Conservation (phyloP, 2,888 invertebrate genomes). For the Macrophya alboannulata region DNA sequence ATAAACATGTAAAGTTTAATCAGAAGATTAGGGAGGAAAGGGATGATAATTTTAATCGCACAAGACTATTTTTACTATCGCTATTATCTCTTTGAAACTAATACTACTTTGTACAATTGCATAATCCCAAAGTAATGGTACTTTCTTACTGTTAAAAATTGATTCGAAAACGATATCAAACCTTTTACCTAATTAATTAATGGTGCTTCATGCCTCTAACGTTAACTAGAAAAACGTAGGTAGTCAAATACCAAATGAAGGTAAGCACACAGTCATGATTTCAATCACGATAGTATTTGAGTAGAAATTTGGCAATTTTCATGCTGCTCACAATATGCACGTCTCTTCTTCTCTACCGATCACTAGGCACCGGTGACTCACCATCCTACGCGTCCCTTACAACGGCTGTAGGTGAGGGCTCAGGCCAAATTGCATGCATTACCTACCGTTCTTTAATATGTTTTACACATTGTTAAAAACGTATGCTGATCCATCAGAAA, state of each 20-base stretch:
- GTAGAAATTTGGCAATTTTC: conserved; percentile 72
- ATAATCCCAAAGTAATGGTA: neutral
- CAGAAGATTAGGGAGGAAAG: neutral
- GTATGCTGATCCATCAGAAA: neutral
- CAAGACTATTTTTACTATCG: neutral
- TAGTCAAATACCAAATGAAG: neutral
- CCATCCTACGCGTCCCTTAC: conserved; percentile 82
- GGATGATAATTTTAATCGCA: neutral
- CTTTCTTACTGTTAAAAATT: neutral
- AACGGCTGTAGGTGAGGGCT: conserved; percentile 80
- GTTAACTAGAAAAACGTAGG: conserved; percentile 14
- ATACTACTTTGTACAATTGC: neutral
- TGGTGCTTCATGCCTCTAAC: neutral
- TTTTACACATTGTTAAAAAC: conserved; percentile 54
- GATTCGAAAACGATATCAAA: neutral
- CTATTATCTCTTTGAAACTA: neutral
- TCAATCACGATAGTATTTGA: conserved; percentile 66
- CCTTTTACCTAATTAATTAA: neutral
- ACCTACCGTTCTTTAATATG: conserved; percentile 58
- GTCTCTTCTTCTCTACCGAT: conserved; percentile 73
- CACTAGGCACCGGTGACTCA: conserved; percentile 78
- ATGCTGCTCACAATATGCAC: conserved; percentile 74
- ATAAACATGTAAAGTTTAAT: neutral
- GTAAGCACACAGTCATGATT: conserved; percentile 52
- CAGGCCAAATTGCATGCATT: conserved; percentile 71